These are phyloP conservation scores for human DNA, from an alignment of 2,113 vertebrate genomes.

Conservation along the genomic window DNA sequence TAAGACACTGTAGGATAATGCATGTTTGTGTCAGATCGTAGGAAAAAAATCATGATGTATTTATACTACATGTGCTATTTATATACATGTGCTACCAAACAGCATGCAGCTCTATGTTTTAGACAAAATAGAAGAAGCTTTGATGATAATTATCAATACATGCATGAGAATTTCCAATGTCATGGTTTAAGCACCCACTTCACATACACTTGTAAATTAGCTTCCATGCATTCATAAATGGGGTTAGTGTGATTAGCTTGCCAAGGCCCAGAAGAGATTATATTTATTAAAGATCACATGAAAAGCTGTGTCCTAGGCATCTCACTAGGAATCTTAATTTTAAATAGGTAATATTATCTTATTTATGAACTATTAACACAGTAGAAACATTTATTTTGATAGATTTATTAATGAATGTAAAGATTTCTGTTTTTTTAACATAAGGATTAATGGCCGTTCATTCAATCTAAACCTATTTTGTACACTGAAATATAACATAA, in stretches of 20 bases:
- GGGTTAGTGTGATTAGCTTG: background rate
- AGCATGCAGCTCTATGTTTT: background rate
- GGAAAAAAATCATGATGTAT: background rate
- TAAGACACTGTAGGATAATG: background rate
- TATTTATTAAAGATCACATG: background rate
- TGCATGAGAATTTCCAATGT: background rate
- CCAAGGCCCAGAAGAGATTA: background rate
- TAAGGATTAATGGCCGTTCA: conserved; percentile 8
- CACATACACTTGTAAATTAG: background rate
- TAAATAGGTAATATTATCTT: background rate
- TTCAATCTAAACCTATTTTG: background rate
- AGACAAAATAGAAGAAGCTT: background rate
- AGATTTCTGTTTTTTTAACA: background rate
- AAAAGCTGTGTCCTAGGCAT: background rate
- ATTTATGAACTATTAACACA: background rate
- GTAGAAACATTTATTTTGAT: background rate
- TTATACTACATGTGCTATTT: background rate
- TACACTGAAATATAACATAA: background rate
- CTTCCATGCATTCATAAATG: background rate
- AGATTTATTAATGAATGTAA: conserved; percentile 12
- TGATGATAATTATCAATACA: background rate
- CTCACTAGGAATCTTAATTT: conserved; percentile 31
- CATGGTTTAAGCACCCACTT: background rate
- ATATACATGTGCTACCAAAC: background rate
- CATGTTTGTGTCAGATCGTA: background rate